Conservation (phyloP, 2,797 vertebrate genomes). For the Mionectes olivaceus region DNA sequence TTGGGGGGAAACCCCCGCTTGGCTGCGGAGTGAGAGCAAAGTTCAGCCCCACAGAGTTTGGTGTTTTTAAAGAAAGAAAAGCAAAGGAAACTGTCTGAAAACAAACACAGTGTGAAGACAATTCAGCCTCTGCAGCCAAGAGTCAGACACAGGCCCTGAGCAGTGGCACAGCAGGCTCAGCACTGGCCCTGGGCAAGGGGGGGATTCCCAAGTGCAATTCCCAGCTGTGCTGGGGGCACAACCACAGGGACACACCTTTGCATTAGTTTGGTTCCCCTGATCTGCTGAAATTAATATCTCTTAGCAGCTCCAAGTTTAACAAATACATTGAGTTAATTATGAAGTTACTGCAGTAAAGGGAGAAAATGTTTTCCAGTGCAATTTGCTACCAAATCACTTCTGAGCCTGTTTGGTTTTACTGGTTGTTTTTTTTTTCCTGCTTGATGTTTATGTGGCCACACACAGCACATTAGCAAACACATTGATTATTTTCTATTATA, state of each 20-base stretch:
- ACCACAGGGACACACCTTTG: background rate
- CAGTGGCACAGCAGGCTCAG: background rate
- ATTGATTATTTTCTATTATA: background rate
- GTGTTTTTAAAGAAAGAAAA: background rate
- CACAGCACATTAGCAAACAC: background rate
- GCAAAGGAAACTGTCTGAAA: background rate
- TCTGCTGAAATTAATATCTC: background rate
- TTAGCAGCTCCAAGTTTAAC: background rate
- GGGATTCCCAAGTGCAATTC: background rate
- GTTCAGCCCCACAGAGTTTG: background rate
- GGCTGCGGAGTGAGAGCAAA: background rate
- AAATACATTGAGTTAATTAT: background rate
- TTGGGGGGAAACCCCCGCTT: background rate
- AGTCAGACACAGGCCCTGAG: background rate
- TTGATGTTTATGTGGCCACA: background rate
- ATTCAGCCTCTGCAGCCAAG: background rate
- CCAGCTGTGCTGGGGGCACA: background rate
- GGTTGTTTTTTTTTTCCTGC: background rate
- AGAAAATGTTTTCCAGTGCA: background rate
- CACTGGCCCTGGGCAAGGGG: background rate
- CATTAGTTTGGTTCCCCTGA: background rate
- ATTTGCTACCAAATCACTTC: background rate
- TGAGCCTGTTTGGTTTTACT: background rate
- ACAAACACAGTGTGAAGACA: slow-evolving; percentile 13
- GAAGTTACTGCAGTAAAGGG: background rate